Base-by-base conservation (phyloP, 2,113 vertebrate species). In the Xiphophorus maculatus region DNA sequence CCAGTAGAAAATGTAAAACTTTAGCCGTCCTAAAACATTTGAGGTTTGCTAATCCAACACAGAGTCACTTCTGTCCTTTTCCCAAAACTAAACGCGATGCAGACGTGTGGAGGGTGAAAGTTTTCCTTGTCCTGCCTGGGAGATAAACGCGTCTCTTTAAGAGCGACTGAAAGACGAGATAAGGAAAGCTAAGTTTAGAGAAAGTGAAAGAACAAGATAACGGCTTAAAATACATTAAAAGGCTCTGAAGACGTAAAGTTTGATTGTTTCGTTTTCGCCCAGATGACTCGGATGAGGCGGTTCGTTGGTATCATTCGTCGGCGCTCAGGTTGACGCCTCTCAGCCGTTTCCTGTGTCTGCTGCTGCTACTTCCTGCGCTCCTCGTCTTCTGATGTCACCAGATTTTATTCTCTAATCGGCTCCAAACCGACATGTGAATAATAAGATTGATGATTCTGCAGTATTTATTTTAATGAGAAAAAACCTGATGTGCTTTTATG, bases 231-330 rank as follows among this genome's bases (percentile, higher is more conserved):
- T 19, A 29, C 11, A 14, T 11, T 30, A 27, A 58, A 29, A 37
- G n/a, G 28, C 17, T 14, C 4, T 37, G 5, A 54, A n/a, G 22
- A 54, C 19, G 2, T 33, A 7, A 44, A 33, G 6, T 40, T 40
- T 42, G 14, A 58, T n/a, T 2, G 2, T 1, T 4, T 64, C 1
- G 40, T 3, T 68, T 12, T 67, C 10, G 68, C 30, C 54, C 4
- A 92, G 91, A 90, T 58, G 91, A 86, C 32, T 87, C 78, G 0
- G 87, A 90, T 17, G 85, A 87, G 28, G 83, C 88, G 42, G 85
- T 92, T 30, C 87, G 22, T 0, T 92, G 91, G 91, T 75, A 54
- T 71, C 74, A 15, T 0, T 90, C 91, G 0, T 78, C 85, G 1
- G 82, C 82, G 3, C 63, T 37, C 9, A 25, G 48, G 68, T 48